A percentile compares a stretch with the other conserved stretches of the same genome.
Conservation (phyloP, 2,888 invertebrate genomes). For the Caenorhabditis sp. region DNA sequence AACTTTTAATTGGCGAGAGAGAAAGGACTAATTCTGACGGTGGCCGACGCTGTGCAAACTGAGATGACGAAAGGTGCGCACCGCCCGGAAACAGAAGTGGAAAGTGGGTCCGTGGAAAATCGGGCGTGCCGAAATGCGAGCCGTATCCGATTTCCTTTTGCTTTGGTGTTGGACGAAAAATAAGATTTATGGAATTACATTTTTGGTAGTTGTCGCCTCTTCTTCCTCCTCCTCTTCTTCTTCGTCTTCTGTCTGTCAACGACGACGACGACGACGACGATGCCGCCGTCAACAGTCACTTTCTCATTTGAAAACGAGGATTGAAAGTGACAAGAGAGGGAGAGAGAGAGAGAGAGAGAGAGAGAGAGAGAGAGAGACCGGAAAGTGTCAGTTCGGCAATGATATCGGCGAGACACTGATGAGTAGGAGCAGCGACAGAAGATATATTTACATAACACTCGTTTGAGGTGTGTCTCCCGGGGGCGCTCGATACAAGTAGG, state of each 20-base stretch:
- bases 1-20: background rate
- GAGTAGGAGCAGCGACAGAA: background rate
- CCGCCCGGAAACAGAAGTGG: constrained; percentile 6
- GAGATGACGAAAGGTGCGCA: constrained; percentile 3
- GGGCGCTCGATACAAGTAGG: constrained; percentile 12
- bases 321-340: constrained; percentile 9
- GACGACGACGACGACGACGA: background rate
- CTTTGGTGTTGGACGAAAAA: background rate
- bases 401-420: constrained; percentile 11
- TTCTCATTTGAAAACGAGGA: background rate
- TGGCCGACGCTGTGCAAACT: background rate
- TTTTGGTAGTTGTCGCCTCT: constrained; percentile 9
- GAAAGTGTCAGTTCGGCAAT: constrained; percentile 1
- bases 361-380: constrained; percentile 1
- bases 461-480: constrained; percentile 22
- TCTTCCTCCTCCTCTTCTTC: background rate
- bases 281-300: background rate
- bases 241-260: background rate
- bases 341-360: background rate
- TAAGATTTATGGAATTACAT: constrained; percentile 23
- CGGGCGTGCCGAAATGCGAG: constrained; percentile 34
- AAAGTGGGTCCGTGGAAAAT: background rate
- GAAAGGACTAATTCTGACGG: background rate
- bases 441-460: constrained; percentile 50
- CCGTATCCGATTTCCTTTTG: constrained; percentile 40